A percentile compares a stretch with the other conserved stretches of the same genome.
Conservation (phyloP, 2,888 invertebrate species). For the Drosophila vallismaia region DNA sequence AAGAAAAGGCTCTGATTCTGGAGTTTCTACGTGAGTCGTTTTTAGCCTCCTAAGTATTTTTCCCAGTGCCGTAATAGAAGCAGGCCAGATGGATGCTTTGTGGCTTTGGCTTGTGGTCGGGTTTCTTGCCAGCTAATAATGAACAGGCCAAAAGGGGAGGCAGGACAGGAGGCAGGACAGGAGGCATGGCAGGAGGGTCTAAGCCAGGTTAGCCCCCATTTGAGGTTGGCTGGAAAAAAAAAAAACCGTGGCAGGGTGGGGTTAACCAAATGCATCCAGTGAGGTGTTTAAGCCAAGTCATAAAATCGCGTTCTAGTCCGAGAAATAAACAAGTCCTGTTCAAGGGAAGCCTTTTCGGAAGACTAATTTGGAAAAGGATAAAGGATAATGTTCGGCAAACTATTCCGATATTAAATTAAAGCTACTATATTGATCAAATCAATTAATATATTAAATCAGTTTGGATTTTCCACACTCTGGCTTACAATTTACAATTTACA, state of each 20-base stretch:
- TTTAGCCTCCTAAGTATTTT: not conserved
- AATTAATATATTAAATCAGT: not conserved
- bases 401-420: too few species aligned
- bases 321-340: not conserved
- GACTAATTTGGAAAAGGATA: too few species aligned
- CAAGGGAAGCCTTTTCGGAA: too few species aligned
- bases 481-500: not conserved
- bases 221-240: not conserved
- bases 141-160: conserved; percentile 10
- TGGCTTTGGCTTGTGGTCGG: conserved; percentile 26
- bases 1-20: not conserved
- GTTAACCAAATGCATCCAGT: conserved; percentile 9
- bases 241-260: conserved; percentile 5
- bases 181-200: not conserved
- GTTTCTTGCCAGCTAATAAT: conserved; percentile 62
- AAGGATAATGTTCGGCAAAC: too few species aligned
- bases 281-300: conserved; percentile 22
- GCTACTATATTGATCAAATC: not conserved
- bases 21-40: not conserved
- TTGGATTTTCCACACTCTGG: not conserved
- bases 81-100: conserved; percentile 23
- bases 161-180: not conserved
- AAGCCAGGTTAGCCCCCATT: conserved; percentile 19
- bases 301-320: conserved; percentile 15
- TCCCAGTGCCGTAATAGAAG: not conserved